Conservation (phyloP, 2,797 vertebrate species). For the Ctenopoma multispine region DNA sequence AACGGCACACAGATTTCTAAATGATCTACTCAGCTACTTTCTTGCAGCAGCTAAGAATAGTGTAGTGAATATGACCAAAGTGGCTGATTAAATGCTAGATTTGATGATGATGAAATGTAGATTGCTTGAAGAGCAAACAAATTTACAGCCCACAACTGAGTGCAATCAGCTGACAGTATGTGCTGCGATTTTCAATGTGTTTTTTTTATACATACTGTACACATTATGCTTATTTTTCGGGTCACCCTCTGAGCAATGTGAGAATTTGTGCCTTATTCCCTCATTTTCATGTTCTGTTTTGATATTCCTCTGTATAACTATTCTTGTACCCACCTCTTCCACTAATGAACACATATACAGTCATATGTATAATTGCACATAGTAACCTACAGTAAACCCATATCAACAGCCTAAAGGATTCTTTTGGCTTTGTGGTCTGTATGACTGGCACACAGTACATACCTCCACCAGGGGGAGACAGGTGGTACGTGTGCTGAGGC, state of each 20-base stretch:
- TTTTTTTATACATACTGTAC: not conserved
- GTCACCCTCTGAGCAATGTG: too few relatives aligned
- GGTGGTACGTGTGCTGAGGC: slow-evolving; percentile 55
- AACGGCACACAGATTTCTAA: not conserved
- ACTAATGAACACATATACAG: not conserved
- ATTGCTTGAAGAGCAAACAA: not conserved
- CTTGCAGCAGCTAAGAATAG: not conserved
- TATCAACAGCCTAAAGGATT: slow-evolving; percentile 36
- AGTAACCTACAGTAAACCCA: slow-evolving; percentile 2
- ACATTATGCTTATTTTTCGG: too few relatives aligned
- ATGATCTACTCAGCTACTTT: not conserved
- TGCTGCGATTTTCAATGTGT: not conserved
- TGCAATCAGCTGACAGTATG: too few relatives aligned
- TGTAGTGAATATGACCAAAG: not conserved
- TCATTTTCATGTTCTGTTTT: not conserved
- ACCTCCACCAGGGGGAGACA: slow-evolving; percentile 58
- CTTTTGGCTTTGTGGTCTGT: slow-evolving; percentile 61
- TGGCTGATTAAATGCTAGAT: not conserved
- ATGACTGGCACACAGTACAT: slow-evolving; percentile 73
- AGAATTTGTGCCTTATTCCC: too few relatives aligned
- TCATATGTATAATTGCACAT: slow-evolving; percentile 4
- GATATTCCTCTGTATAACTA: not conserved
- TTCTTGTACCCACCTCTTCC: not conserved
- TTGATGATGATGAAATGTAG: not conserved
- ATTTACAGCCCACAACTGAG: not conserved